Evolutionary conservation across 2,113 vertebrate genomes (phyloP).

Genomic region (Xiphophorus maculatus): DNA sequence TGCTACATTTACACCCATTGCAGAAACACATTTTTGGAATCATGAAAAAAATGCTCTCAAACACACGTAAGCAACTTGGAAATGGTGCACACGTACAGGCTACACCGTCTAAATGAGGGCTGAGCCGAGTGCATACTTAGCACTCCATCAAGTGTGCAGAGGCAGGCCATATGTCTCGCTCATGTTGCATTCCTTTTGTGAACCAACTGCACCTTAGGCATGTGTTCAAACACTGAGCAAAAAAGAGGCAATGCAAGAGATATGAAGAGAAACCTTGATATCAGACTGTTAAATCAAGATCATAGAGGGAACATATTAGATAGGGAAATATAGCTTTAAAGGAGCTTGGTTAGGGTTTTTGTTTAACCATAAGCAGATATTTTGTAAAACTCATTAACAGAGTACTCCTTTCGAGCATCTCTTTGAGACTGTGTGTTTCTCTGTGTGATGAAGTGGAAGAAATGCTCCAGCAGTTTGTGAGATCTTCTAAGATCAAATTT

Average conservation of each 20-base stretch:
- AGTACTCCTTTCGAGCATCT: conserved; percentile 28
- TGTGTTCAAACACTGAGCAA: conserved; percentile 36
- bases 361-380: conserved; percentile 33
- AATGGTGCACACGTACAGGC: conserved; percentile 3
- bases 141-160: conserved; percentile 56
- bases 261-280: conserved; percentile 15
- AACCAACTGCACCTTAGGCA: conserved; percentile 34
- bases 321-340: conserved; percentile 12
- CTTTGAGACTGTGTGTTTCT: conserved; percentile 18
- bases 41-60: conserved; percentile 23
- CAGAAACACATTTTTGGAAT: conserved; percentile 37
- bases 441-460: conserved; percentile 7
- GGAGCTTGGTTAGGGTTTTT: conserved; percentile 10
- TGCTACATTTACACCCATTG: background rate
- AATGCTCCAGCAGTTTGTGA: conserved; percentile 55
- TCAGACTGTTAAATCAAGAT: conserved; percentile 4
- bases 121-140: conserved; percentile 5
- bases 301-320: conserved; percentile 19
- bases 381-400: conserved; percentile 14
- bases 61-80: conserved; percentile 28
- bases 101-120: conserved; percentile 22
- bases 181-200: conserved; percentile 20
- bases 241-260: conserved; percentile 6
- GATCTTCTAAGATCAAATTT: conserved; percentile 30
- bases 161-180: conserved; percentile 56